Percentiles rank a stretch among this genome's conserved stretches.
Conservation (phyloP, 2,797 vertebrate genomes). For the Onychomys leucogaster region DNA sequence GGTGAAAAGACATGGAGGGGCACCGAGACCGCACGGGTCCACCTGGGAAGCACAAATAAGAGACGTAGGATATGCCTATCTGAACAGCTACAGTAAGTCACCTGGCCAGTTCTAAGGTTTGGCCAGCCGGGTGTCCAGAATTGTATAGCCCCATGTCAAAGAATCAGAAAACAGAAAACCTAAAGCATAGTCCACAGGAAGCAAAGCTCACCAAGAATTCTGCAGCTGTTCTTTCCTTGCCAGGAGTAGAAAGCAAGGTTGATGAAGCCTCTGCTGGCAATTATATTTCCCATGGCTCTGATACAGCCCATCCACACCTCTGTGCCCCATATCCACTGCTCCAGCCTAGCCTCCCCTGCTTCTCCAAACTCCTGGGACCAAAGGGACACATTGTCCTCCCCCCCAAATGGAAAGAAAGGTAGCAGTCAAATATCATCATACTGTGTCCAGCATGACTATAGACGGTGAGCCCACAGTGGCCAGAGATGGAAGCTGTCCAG, state of each 20-base stretch:
- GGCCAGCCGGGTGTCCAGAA: background rate
- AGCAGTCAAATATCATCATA: fast-evolving
- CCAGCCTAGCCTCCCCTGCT: fast-evolving
- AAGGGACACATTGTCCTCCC: no score
- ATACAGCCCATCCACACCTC: no score
- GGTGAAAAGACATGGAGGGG: background rate
- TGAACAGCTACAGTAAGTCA: background rate
- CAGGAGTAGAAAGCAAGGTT: fast-evolving
- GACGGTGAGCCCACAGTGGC: fast-evolving
- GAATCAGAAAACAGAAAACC: background rate
- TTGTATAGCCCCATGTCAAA: no score
- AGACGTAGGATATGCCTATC: background rate
- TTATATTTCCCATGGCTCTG: background rate
- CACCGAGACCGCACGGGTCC: background rate
- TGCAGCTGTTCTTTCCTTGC: background rate
- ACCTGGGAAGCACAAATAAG: background rate
- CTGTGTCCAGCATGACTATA: background rate
- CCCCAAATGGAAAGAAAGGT: background rate
- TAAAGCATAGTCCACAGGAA: background rate
- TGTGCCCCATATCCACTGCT: background rate
- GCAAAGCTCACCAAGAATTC: background rate
- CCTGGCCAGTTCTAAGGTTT: no score
- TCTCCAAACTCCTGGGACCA: background rate
- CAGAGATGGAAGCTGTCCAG: background rate
- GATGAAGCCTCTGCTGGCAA: background rate